phyloP scores from a whole-genome alignment of 2,797 vertebrate genomes.

The Sebastes oblongus region DNA sequence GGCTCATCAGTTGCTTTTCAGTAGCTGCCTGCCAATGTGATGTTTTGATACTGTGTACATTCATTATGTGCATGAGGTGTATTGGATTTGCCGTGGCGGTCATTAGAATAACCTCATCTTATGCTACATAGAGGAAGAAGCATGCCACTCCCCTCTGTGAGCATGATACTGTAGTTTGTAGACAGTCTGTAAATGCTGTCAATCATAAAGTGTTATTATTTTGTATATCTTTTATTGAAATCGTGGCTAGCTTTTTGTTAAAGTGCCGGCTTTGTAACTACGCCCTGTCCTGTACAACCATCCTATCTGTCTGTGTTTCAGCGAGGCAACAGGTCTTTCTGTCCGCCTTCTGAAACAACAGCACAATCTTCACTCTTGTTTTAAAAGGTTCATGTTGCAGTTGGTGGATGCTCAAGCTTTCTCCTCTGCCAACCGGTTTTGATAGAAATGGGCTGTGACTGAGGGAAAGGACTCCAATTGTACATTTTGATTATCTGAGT shows the following conservation, averaged over 20 bases:
- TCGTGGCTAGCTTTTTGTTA: conserved; percentile 18
- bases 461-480: conserved; percentile 55
- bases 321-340: conserved; percentile 16
- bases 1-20: conserved; percentile 58
- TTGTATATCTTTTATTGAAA: conserved; percentile 62
- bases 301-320: conserved; percentile 6
- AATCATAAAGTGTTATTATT: conserved; percentile 64
- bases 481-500: conserved; percentile 54
- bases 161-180: conserved; percentile 60
- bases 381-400: conserved; percentile 36
- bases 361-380: conserved; percentile 16
- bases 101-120: conserved; percentile 49
- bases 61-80: conserved; percentile 72
- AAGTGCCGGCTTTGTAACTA: conserved; percentile 11
- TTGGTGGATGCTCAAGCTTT: conserved; percentile 32
- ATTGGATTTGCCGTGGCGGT: conserved; percentile 62
- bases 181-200: conserved; percentile 64
- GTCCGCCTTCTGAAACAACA: conserved; percentile 6
- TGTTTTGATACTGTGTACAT: conserved; percentile 72
- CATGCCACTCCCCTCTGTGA: conserved; percentile 67
- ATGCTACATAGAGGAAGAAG: conserved; percentile 56
- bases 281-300: conserved; percentile 16
- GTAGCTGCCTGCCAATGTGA: conserved; percentile 73
- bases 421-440: conserved; percentile 36
- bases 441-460: conserved; percentile 35